Percentiles rank a stretch among this genome's conserved stretches.
These are phyloP conservation scores for Myocastor coypus DNA, from an alignment of 2,113 vertebrate genomes.

Conservation along the genomic window DNA sequence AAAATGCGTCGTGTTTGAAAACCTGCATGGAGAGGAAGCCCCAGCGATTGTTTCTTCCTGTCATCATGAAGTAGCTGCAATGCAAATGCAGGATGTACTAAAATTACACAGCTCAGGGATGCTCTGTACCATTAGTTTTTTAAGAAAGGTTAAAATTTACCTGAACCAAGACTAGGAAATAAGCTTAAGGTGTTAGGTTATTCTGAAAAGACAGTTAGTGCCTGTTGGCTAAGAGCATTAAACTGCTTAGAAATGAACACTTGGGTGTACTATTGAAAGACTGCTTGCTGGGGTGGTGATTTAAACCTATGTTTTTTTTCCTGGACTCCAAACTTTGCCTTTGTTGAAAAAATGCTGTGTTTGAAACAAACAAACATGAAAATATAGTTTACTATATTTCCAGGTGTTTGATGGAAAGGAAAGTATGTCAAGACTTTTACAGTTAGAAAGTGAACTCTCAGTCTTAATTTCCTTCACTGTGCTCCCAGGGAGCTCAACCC, in stretches of 20 bases:
- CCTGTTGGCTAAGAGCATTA: slow-evolving; percentile 74
- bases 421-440: slow-evolving; percentile 73
- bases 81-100: slow-evolving; percentile 31
- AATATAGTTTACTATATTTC: slow-evolving; percentile 73
- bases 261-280: slow-evolving; percentile 64
- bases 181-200: slow-evolving; percentile 74
- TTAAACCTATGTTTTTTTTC: slow-evolving; percentile 74
- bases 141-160: slow-evolving; percentile 58
- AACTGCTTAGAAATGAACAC: slow-evolving; percentile 74
- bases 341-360: slow-evolving; percentile 63
- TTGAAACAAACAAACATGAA: slow-evolving; percentile 80
- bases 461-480: slow-evolving; percentile 61
- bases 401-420: slow-evolving; percentile 55
- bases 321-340: slow-evolving; percentile 62
- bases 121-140: neutral
- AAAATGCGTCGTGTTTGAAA: neutral
- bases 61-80: neutral
- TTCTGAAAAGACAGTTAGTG: slow-evolving; percentile 71
- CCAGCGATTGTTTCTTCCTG: slow-evolving; percentile 7
- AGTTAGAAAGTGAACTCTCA: slow-evolving; percentile 68
- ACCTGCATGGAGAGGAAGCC: neutral
- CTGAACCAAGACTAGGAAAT: slow-evolving; percentile 71
- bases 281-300: slow-evolving; percentile 75
- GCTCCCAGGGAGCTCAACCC: slow-evolving; percentile 38
- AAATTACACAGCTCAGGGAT: slow-evolving; percentile 9